These are phyloP conservation scores for Epinephelus cyanopodus DNA, from an alignment of 2,113 vertebrate species.

Conservation along the genomic window DNA sequence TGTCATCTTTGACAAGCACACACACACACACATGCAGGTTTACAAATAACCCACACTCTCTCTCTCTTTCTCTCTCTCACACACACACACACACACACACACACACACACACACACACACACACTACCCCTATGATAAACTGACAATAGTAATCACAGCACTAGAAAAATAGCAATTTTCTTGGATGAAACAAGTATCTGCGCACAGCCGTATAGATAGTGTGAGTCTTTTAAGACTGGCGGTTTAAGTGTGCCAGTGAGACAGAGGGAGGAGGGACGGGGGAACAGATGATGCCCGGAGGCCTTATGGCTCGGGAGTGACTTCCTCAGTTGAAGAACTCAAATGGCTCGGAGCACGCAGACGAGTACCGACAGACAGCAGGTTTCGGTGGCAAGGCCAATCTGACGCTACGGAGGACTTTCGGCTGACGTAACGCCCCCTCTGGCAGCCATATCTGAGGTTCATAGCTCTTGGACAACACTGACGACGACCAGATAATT, in stretches of 20 bases:
- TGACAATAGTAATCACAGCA: slow-evolving; percentile 21
- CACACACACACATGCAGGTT: slow-evolving; percentile 9
- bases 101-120: slow-evolving; percentile 5
- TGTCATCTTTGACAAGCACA: slow-evolving; percentile 60
- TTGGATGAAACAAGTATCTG: slow-evolving; percentile 48
- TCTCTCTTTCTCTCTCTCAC: not conserved
- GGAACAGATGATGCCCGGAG: slow-evolving; percentile 67
- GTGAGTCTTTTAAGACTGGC: slow-evolving; percentile 14
- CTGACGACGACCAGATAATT: not conserved
- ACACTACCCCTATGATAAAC: slow-evolving; percentile 20
- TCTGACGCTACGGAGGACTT: not conserved
- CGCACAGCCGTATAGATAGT: not conserved
- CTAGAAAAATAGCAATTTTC: slow-evolving; percentile 58
- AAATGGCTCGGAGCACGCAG: slow-evolving; percentile 30
- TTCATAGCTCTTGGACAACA: slow-evolving; percentile 14
- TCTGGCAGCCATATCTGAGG: not conserved
- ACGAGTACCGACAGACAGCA: slow-evolving; percentile 20
- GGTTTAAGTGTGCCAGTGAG: slow-evolving; percentile 43
- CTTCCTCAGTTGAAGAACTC: slow-evolving; percentile 51
- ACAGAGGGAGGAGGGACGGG: slow-evolving; percentile 45
- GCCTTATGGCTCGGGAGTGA: slow-evolving; percentile 52
- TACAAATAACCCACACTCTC: too few species aligned
- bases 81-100: slow-evolving; percentile 11
- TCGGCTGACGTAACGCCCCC: not conserved
- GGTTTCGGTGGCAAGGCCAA: slow-evolving; percentile 16